phyloP scores from a whole-genome alignment of 1,140 invertebrate genomes.

The Asobara japonica region DNA sequence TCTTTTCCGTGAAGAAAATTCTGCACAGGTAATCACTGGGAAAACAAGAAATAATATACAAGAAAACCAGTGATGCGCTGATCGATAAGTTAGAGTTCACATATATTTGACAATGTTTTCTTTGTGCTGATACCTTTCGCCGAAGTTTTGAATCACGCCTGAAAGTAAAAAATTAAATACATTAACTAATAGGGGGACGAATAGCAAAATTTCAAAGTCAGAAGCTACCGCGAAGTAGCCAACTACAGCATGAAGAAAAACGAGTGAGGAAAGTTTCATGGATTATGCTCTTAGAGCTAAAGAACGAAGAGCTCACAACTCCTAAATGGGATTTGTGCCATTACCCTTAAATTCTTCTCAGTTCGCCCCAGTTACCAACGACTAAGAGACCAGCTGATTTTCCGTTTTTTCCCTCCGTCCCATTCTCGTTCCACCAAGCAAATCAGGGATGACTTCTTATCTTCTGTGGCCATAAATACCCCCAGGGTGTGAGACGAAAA shows the following conservation, averaged over 20 bases:
- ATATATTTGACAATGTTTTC: too few relatives aligned
- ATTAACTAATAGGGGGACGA: neutral
- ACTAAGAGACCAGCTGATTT: conserved; percentile 6
- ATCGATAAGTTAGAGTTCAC: too few relatives aligned
- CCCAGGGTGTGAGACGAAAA: neutral
- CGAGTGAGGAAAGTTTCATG: conserved; percentile 25
- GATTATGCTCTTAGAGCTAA: conserved; percentile 27
- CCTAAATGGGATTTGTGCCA: conserved; percentile 44
- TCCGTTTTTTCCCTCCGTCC: conserved; percentile 8
- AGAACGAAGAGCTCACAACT: conserved; percentile 28
- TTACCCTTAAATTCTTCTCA: conserved; percentile 41
- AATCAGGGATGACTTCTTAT: conserved; percentile 1
- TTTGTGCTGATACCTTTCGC: too few relatives aligned
- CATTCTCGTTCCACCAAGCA: neutral
- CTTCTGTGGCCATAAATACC: neutral
- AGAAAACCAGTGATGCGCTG: too few relatives aligned
- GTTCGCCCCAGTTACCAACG: conserved; percentile 20
- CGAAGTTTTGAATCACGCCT: too few relatives aligned
- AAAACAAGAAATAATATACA: too few relatives aligned
- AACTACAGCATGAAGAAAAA: conserved; percentile 15
- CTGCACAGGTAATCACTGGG: too few relatives aligned
- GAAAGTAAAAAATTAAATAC: neutral
- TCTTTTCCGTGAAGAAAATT: too few relatives aligned
- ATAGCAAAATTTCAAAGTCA: neutral
- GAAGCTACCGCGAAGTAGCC: neutral